These are phyloP conservation scores for Pachycephala philippinensis DNA, from an alignment of 2,113 vertebrate species.

Conservation along the genomic window DNA sequence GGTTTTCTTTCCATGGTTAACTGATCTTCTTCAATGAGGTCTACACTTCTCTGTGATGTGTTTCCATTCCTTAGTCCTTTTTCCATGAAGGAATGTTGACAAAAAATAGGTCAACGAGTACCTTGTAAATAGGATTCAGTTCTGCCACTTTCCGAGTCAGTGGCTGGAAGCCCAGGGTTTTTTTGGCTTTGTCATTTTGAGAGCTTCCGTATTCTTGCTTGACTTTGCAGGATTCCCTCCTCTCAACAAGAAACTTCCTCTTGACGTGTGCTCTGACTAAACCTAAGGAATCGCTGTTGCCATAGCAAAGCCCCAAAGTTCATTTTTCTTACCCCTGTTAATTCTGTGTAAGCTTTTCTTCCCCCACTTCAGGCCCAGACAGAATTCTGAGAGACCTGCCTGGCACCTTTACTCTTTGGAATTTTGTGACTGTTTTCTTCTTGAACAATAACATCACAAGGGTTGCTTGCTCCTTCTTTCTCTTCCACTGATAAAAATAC, in stretches of 20 bases:
- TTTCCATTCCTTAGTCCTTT: background rate
- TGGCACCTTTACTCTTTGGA: background rate
- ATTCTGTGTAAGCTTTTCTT: background rate
- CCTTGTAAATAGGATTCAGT: background rate
- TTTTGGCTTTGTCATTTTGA: background rate
- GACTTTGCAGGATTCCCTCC: background rate
- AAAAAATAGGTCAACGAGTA: background rate
- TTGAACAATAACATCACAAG: background rate
- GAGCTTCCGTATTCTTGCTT: background rate
- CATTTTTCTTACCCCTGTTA: background rate
- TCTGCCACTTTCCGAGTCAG: fast-evolving
- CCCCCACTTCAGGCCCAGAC: background rate
- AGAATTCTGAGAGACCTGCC: background rate
- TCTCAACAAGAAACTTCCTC: background rate
- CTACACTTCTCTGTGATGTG: background rate
- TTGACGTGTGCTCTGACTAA: background rate
- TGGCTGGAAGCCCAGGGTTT: background rate
- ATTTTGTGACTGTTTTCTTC: background rate
- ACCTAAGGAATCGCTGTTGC: background rate
- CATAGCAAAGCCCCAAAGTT: background rate
- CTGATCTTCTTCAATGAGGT: background rate
- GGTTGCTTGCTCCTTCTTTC: background rate
- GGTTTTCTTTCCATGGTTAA: background rate
- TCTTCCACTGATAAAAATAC: background rate
- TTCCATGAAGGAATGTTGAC: background rate